Base-by-base conservation (phyloP, 2,113 vertebrate genomes). In the Melierax canorus region DNA sequence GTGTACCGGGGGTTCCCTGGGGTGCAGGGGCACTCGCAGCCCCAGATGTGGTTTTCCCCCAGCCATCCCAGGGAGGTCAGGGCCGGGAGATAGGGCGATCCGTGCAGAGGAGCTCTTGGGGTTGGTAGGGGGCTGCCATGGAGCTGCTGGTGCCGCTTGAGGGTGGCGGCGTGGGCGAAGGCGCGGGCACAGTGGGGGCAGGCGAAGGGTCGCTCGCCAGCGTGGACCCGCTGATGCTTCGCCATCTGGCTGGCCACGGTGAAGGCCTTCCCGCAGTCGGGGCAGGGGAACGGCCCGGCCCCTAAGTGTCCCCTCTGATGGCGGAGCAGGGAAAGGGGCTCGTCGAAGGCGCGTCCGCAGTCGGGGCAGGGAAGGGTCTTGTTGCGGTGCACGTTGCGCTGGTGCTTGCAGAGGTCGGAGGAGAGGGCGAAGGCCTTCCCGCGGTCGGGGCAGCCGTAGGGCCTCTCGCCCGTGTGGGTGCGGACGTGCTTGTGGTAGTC, bases 401-500 rank as follows among this genome's bases (percentile, higher is more conserved):
- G 43, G 41, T 67, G 22, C 43, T 46, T n/a, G 43, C 32, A 5
- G 64, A 45, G 41, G 43, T 46, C 2, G 11, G 41, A 34, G 41
- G 64, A n/a, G 30, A 8, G 97, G 88, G 98, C 98, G 6, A 99
- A 99, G 62, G 98, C 98, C 97, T 97, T 97, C 74, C 90, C 71
- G 86, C 97, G 98, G 22, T 98, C 78, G 0, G 86, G 50, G 80
- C 98, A 98, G 63, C 81, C 10, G 9, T 81, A 94, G 0, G 97
- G 96, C 22, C 97, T 96, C 82, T 98, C 63, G 1, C 97, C 98
- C 3, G 24, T 77, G 97, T 99, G 99, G 81, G 62, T 45, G 69
- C 97, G 95, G 77, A 98, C 97, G 80, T 98, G 98, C 92, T 98
- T 98, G 86, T 97, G 96, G 92, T 98, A 97, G 96, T 53, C 98